These are phyloP conservation scores for Heliconius hermathena DNA, from an alignment of 1,140 invertebrate genomes.

Conservation along the genomic window DNA sequence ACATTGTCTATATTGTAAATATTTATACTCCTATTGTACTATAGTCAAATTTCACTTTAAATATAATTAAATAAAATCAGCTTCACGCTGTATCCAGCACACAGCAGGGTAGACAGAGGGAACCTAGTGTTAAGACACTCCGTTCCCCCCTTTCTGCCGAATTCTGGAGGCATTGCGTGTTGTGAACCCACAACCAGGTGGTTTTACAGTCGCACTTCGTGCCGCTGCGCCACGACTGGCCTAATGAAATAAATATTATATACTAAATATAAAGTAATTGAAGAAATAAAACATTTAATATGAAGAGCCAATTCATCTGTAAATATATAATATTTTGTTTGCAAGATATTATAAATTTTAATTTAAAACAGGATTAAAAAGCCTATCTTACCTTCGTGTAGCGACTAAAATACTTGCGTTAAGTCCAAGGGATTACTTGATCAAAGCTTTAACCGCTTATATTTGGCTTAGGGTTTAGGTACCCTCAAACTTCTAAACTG, in stretches of 20 bases:
- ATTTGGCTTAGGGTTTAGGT: constrained; percentile 6
- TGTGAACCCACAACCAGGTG: too few relatives aligned
- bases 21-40: not conserved
- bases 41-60: not conserved
- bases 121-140: too few relatives aligned
- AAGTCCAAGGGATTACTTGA: constrained; percentile 8
- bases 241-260: too few relatives aligned
- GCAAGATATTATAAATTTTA: not conserved
- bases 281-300: not conserved
- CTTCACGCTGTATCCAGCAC: too few relatives aligned
- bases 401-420: not conserved
- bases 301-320: not conserved
- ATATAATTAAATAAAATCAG: too few relatives aligned
- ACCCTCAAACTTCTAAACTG: not conserved
- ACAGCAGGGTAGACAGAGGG: too few relatives aligned
- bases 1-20: not conserved
- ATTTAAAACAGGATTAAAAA: not conserved
- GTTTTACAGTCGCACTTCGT: too few relatives aligned
- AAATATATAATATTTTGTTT: not conserved
- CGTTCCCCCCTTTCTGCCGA: too few relatives aligned
- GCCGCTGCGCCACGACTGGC: too few relatives aligned
- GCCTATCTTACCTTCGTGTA: not conserved
- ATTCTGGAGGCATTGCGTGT: too few relatives aligned
- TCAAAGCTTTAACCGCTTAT: constrained; percentile 7
- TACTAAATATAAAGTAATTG: not conserved